Evolutionary conservation across 2,113 vertebrate species (phyloP).

Genomic region (Rhinoptilus africanus): DNA sequence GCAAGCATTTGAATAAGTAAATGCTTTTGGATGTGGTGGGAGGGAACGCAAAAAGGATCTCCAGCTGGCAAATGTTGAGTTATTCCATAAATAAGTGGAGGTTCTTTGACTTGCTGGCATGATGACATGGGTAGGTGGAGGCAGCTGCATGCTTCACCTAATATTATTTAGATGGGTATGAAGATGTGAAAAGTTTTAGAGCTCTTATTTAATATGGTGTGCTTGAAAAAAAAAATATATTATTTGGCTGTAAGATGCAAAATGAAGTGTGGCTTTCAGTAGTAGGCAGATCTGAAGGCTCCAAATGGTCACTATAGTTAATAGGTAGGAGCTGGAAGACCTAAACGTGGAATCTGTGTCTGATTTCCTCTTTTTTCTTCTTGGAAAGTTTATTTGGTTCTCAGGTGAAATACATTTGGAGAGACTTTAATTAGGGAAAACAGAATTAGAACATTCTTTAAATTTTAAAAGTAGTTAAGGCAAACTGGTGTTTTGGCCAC

Average conservation of each 20-base stretch:
- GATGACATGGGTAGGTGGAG: not conserved
- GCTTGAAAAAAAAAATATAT: not conserved
- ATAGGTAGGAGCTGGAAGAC: not conserved
- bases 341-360: not conserved
- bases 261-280: not conserved
- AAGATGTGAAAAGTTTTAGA: not conserved
- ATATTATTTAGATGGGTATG: not conserved
- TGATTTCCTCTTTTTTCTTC: not conserved
- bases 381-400: not conserved
- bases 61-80: not conserved
- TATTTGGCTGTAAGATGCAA: not conserved
- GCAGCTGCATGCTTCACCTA: not conserved
- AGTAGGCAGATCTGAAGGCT: not conserved
- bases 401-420: not conserved
- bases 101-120: not conserved
- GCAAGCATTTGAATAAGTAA: not conserved
- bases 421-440: not conserved
- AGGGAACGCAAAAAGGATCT: not conserved
- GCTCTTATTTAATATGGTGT: not conserved
- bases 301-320: not conserved
- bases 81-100: not conserved
- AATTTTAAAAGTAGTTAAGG: not conserved
- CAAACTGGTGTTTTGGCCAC: not conserved
- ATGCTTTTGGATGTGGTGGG: rapidly evolving
- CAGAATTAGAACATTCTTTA: not conserved